Base-by-base conservation (phyloP, 1,140 invertebrate species). In the Caenorhabditis tropicalis region DNA sequence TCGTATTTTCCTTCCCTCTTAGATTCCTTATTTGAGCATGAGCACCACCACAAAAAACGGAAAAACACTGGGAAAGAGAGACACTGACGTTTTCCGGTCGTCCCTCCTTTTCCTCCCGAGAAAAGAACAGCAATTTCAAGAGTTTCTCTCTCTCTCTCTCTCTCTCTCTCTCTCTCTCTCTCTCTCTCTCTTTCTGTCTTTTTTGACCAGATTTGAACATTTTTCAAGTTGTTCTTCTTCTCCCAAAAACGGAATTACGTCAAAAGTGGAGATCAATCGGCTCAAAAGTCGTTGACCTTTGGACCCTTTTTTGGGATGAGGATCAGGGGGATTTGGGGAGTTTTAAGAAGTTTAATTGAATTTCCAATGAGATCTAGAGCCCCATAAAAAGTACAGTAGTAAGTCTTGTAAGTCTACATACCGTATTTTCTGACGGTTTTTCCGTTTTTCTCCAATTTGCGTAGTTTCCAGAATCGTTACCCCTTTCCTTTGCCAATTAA, bases 71-170 rank as follows among this genome's bases (percentile, higher is more conserved):
- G 56, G 53, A 43, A 43, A 19, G 19, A 31, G 33, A 65, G 31
- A 65, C 58, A 65, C 31, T 58, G 53, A 43, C 53, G 53, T 31
- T 65, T 65, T 65, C 58, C 58, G 58, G 58, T 65, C 58, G 29
- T 5, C 3, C 0, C 16, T 43, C 5, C 5, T 12, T 43, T 43
- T 43, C 12, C 12, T 43, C 39, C 29, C 31, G 58, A 65, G 58
- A 29, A 65, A 29, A 65, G 31, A n/a, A n/a, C n/a, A n/a, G n/a
- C n/a, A n/a, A 65, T 65, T 65, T 65, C 31, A 65, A 65, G 58
- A 36, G 58, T 65, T 31, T 65, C 16, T 24, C 5, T 33, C 58
- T 19, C 49, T 19, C 49, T 7, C 49, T 51, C 49, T 51, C 49
- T 51, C 58, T 19, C 49, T 19, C 49, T 7, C 49, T 51, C 49